Evolutionary conservation across 1,140 invertebrate species (phyloP).

Genomic region (Drosophila nigrodunni): DNA sequence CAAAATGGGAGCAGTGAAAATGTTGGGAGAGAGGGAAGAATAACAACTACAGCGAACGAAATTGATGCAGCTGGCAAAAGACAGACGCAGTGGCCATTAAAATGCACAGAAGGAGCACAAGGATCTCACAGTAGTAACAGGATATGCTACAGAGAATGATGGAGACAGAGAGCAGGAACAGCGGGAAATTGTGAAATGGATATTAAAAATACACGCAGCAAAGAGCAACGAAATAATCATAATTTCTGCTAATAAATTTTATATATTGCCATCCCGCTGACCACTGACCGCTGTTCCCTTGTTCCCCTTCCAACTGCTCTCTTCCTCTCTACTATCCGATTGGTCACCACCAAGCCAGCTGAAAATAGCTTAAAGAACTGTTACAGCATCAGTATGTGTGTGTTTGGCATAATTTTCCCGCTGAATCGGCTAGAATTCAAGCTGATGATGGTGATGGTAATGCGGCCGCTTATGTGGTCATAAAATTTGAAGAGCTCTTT

Average conservation of each 20-base stretch:
- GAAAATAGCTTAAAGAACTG: constrained; percentile 10
- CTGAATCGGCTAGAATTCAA: constrained; percentile 66
- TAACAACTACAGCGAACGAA: constrained; percentile 41
- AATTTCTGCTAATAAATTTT: constrained; percentile 83
- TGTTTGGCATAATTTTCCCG: constrained; percentile 40
- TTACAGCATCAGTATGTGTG: neutral
- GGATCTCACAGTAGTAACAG: constrained; percentile 8
- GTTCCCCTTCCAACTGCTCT: neutral
- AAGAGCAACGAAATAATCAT: constrained; percentile 80
- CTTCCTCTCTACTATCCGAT: constrained; percentile 9
- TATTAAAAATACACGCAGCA: constrained; percentile 79
- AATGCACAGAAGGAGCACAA: constrained; percentile 64
- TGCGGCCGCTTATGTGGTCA: constrained; percentile 68
- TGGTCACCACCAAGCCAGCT: neutral
- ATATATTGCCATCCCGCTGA: constrained; percentile 63
- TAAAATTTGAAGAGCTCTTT: constrained; percentile 67
- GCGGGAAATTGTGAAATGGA: constrained; percentile 57
- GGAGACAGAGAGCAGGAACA: neutral
- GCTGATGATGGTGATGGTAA: constrained; percentile 39
- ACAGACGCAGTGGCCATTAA: constrained; percentile 65
- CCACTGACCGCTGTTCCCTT: neutral
- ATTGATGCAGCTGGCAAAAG: constrained; percentile 74
- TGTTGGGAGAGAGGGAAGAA: constrained; percentile 8
- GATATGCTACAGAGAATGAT: neutral
- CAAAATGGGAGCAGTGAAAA: constrained; percentile 4